phyloP scores from a whole-genome alignment of 2,797 vertebrate species.

The Allobates femoralis region DNA sequence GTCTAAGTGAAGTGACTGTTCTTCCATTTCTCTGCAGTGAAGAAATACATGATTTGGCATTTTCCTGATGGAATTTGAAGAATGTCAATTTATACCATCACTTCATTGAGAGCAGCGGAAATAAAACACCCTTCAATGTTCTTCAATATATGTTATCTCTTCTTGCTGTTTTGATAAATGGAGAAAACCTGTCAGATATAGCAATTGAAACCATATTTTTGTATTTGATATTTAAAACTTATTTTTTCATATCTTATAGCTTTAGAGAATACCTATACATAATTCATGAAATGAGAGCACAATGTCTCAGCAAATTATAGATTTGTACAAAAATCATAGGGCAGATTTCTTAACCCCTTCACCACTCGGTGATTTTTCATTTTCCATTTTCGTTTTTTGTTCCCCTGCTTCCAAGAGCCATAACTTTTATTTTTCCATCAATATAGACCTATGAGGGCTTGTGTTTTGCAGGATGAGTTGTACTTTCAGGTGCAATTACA shows the following conservation, averaged over 20 bases:
- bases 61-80: constrained; percentile 62
- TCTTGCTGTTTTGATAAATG: constrained; percentile 43
- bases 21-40: constrained; percentile 68
- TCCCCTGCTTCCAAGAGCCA: no score
- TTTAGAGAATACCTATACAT: not conserved
- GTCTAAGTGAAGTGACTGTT: constrained; percentile 73
- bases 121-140: constrained; percentile 35
- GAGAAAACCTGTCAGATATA: constrained; percentile 32
- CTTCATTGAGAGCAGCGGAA: constrained; percentile 39
- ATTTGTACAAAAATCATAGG: not conserved
- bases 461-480: no score
- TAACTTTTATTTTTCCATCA: no score
- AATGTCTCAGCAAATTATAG: not conserved
- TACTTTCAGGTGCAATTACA: no score
- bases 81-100: constrained; percentile 58
- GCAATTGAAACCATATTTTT: constrained; percentile 38
- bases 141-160: constrained; percentile 45
- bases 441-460: no score
- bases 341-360: no score
- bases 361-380: no score
- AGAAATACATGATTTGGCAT: constrained; percentile 68
- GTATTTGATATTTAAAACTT: not conserved
- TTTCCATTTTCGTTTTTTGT: no score
- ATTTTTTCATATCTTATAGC: not conserved
- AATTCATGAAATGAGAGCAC: not conserved